Evolutionary conservation across 2,113 vertebrate species (phyloP), one percentile per base, ranked within the genome.

Genomic region (Brachirus orientalis): DNA sequence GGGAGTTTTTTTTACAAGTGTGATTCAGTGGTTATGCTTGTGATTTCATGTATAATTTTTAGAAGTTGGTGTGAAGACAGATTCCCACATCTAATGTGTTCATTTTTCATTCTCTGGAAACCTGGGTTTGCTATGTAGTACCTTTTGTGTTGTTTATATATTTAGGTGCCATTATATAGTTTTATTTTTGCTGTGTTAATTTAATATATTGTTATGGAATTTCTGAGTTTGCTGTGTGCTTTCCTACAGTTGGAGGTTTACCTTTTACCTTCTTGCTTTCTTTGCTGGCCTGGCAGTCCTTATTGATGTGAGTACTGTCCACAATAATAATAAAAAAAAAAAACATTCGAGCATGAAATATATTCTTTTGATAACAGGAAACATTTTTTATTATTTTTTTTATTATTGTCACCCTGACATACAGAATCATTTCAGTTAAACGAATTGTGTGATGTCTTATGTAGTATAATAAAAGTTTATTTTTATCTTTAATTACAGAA

Each of bases 211-310:
- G n/a, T n/a, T n/a, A 46, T 10, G 6, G 28, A 28, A 41, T 67
- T 63, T 77, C 65, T 90, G 66, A 83, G 54, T n/a, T 75, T 2
- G 9, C 61, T 88, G 52, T 86, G 44, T 48, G 3, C 91, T 94
- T 84, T 90, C 91, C 95, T 94, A 62, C 94, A 99, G 97, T 89
- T 99, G 97, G 97, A 94, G 97, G 91, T 99, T 99, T 94, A 96
- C 95, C 0, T 99, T 96, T 94, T 99, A 99, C 93, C 92, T 98
- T 93, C 18, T 97, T 90, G 96, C 97, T 90, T 98, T 98, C 93
- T 91, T 96, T 90, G 95, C 94, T 80, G 97, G 97, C 92, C 93
- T 98, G 93, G 94, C 91, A 2, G 94, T 93, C 58, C 94, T 96
- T 17, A 61, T 95, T 70, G 96, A 99, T 59, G 97, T 99, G 77